Evolutionary conservation across 2,888 invertebrate genomes (phyloP), one percentile per base, ranked within the genome.

Genomic region (Epinotia bilunana): DNA sequence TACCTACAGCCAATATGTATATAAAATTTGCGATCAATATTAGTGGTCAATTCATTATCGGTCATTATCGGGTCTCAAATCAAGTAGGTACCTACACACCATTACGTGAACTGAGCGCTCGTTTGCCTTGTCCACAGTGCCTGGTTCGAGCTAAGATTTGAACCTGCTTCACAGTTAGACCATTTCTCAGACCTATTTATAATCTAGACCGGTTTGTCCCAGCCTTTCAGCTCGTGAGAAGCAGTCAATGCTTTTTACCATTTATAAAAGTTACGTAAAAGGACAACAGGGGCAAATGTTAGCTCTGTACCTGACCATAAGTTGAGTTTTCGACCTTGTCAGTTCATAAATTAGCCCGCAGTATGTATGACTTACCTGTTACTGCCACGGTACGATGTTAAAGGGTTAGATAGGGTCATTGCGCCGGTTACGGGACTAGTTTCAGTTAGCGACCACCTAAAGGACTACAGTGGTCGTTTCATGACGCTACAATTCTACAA

Each of bases 231-330:
- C 5, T 23, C 65, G n/a, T 18, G 65, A 23, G 28, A 57, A 68
- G 13, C 28, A 12, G 69, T 69, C 69, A 69, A 69, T 69, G 69
- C 11, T 69, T 60, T 69, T 69, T 69, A 46, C 69, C 69, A n/a
- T 69, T 28, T 69, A 69, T 60, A 69, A 60, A 46, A 58, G 28
- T 46, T 58, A 46, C 69, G n/a, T 69, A 69, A 46, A 69, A 46
- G n/a, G 69, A 46, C 23, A 57, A 39, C 11, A 2, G 20, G 43
- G 43, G 39, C 46, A n/a, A 69, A 57, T 18, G 12, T 28, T 28
- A 28, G 23, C 23, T 28, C 2, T 23, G 28, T 33, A 33, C 33
- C 23, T 28, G 16, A 39, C n/a, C n/a, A 55, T n/a, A 39, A 16
- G 46, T 16, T 5, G 49, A n/a, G n/a, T 53, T 53, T 55, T 43